Evolutionary conservation across 2,888 invertebrate genomes (phyloP).

Genomic region (Icerya purchasi): DNA sequence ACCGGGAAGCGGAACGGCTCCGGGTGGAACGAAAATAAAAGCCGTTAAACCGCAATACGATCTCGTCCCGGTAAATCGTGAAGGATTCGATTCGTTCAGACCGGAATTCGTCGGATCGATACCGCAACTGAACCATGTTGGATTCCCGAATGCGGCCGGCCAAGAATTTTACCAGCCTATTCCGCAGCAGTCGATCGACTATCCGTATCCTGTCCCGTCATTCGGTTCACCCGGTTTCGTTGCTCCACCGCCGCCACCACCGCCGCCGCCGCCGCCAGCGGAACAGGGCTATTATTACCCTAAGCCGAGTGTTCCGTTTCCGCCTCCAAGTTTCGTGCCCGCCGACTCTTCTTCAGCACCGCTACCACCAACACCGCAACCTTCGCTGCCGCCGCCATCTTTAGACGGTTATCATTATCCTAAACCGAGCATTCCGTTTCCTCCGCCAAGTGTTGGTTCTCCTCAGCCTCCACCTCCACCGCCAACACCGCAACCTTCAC

Average conservation of each 20-base stretch:
- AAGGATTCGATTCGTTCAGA: no score
- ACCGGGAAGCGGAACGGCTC: no score
- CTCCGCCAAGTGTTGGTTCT: neutral
- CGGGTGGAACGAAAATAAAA: neutral
- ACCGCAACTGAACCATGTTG: neutral
- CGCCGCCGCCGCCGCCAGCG: no score
- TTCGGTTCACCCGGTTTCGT: no score
- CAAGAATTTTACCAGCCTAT: neutral
- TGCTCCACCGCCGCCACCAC: no score
- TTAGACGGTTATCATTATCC: neutral
- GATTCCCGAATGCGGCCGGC: neutral
- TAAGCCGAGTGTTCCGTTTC: neutral
- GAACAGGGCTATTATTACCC: neutral
- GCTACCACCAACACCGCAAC: neutral
- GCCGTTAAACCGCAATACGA: neutral
- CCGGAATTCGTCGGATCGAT: no score
- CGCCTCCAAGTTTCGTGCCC: neutral
- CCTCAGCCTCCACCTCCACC: neutral
- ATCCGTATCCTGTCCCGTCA: no score
- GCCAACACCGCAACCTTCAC: neutral
- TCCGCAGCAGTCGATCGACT: no score
- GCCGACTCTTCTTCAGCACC: neutral
- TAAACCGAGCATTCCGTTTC: no score
- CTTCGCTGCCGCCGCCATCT: no score
- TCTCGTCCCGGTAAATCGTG: no score